Evolutionary conservation across 2,888 invertebrate genomes (phyloP).

Genomic region (Apoda limacodes): DNA sequence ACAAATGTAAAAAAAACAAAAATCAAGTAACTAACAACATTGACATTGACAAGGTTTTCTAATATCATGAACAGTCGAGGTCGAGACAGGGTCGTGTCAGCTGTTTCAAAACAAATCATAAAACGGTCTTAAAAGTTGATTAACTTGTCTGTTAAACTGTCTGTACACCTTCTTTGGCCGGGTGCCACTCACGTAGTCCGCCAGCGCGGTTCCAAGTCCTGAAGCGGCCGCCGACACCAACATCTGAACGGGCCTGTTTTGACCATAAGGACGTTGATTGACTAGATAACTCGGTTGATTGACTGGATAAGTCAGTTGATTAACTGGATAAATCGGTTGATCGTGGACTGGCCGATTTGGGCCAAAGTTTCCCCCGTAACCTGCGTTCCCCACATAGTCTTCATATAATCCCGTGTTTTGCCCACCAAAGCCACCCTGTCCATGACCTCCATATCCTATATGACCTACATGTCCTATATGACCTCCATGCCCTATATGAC

Average conservation of each 20-base stretch:
- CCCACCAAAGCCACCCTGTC: conserved; percentile 23
- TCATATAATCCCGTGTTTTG: conserved; percentile 15
- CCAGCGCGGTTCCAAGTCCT: conserved; percentile 63
- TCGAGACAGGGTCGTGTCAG: too few species aligned
- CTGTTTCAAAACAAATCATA: conserved; percentile 47
- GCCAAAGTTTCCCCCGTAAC: conserved; percentile 13
- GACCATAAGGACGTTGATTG: conserved; percentile 12
- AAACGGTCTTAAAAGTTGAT: conserved; percentile 44
- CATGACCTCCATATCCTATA: conserved; percentile 22
- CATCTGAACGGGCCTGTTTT: conserved; percentile 40
- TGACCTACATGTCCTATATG: conserved; percentile 14
- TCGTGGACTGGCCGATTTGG: conserved; percentile 18
- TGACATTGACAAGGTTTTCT: too few species aligned
- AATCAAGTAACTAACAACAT: too few species aligned
- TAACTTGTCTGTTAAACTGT: conserved; percentile 43
- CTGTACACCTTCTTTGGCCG: conserved; percentile 45
- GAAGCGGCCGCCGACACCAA: conserved; percentile 55
- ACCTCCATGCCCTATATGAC: conserved; percentile 20
- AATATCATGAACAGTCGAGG: too few species aligned
- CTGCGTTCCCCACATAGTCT: conserved; percentile 11
- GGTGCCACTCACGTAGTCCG: conserved; percentile 42
- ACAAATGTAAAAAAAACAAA: too few species aligned
- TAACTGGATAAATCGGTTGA: conserved; percentile 20
- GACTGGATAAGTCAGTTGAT: conserved; percentile 20
- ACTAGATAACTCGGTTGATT: conserved; percentile 20